Conservation (phyloP, 2,888 invertebrate genomes). For the Cheilosia vernalis region DNA sequence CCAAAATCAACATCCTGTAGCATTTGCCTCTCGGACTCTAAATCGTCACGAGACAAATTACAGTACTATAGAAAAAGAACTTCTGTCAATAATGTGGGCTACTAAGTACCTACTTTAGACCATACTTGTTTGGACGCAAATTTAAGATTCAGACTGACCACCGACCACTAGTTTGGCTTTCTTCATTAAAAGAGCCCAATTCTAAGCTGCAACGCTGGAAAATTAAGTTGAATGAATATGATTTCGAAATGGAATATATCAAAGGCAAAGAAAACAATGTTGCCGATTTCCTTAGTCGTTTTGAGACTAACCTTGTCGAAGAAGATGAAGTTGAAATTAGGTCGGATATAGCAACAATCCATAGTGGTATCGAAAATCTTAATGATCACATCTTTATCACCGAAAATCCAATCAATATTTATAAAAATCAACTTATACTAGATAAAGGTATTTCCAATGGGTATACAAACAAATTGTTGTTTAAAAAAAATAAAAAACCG, state of each 20-base stretch:
- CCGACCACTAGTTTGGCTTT: too few relatives aligned
- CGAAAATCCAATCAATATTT: conserved; percentile 60
- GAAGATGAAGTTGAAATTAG: conserved; percentile 16
- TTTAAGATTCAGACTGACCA: too few relatives aligned
- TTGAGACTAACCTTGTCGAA: conserved; percentile 8
- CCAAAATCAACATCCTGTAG: conserved; percentile 42
- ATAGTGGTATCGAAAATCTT: conserved; percentile 56
- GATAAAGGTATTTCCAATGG: conserved; percentile 25
- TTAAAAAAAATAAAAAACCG: too few relatives aligned
- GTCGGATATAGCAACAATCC: conserved; percentile 57
- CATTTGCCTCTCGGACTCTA: conserved; percentile 43
- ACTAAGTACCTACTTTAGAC: too few relatives aligned
- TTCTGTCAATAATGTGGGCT: conserved; percentile 59
- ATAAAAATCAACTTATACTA: conserved; percentile 59
- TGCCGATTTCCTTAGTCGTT: too few relatives aligned
- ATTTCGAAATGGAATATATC: conserved; percentile 28
- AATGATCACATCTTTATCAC: conserved; percentile 61
- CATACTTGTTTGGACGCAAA: too few relatives aligned
- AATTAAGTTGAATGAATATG: too few relatives aligned
- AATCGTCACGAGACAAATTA: conserved; percentile 40
- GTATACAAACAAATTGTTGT: background rate
- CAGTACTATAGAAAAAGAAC: conserved; percentile 56
- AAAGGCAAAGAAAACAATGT: too few relatives aligned
- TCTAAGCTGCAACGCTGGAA: too few relatives aligned
- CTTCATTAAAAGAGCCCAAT: too few relatives aligned